These are phyloP conservation scores for Aphidius gifuensis DNA, from an alignment of 1,140 invertebrate species.

Conservation along the genomic window DNA sequence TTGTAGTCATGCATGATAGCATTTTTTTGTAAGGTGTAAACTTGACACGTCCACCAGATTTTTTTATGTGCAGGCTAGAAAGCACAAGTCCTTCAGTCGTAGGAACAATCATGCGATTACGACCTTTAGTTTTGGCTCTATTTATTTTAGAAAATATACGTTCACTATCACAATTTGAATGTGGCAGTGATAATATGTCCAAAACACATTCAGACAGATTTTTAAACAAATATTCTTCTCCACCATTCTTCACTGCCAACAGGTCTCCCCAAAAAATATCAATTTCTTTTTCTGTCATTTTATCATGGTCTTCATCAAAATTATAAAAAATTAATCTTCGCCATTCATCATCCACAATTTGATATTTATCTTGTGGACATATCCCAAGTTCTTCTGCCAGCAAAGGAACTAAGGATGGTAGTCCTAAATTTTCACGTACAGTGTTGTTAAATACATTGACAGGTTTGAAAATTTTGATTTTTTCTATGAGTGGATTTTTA, in stretches of 20 bases:
- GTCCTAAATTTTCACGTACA: background rate
- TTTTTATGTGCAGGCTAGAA: conserved; percentile 1
- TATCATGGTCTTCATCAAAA: background rate
- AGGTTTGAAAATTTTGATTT: background rate
- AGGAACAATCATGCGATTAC: conserved; percentile 18
- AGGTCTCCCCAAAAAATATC: conserved; percentile 5
- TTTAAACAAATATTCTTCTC: conserved; percentile 2
- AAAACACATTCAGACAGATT: conserved; percentile 9
- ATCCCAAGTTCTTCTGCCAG: background rate
- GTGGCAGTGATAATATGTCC: conserved; percentile 21
- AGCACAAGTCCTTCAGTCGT: conserved; percentile 20
- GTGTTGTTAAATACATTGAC: background rate
- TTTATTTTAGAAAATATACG: conserved; percentile 25
- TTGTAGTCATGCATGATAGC: background rate
- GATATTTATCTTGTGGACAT: background rate
- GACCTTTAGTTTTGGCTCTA: conserved; percentile 22
- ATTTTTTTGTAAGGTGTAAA: background rate
- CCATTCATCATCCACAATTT: conserved; percentile 13
- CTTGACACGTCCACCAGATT: background rate
- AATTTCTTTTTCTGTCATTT: background rate
- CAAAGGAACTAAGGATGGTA: background rate
- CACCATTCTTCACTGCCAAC: background rate
- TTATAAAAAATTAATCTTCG: conserved; percentile 3
- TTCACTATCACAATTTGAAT: conserved; percentile 25
- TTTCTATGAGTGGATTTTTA: background rate